These are phyloP conservation scores for Coturnix japonica DNA, from an alignment of 2,113 vertebrate genomes.

Conservation along the genomic window DNA sequence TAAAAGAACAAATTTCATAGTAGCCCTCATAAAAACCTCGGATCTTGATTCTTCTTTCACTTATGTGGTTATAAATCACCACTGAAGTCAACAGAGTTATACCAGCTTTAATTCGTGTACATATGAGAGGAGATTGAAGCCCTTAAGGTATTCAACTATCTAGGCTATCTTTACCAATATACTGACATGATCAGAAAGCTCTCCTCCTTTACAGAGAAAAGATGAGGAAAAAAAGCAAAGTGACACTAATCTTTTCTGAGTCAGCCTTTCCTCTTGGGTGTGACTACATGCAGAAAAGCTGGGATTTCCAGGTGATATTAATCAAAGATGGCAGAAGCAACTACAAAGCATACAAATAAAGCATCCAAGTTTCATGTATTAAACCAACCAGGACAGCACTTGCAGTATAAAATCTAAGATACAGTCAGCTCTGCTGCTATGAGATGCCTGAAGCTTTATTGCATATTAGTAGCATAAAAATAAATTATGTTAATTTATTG, in stretches of 20 bases:
- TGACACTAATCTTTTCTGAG: constrained; percentile 70
- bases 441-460: not conserved
- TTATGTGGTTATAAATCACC: constrained; percentile 14
- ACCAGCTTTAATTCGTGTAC: constrained; percentile 23
- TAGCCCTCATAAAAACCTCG: not conserved
- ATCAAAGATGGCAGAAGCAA: constrained; percentile 62
- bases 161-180: constrained; percentile 30
- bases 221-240: constrained; percentile 56
- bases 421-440: not conserved
- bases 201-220: constrained; percentile 57
- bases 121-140: constrained; percentile 25
- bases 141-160: constrained; percentile 53
- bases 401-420: not conserved
- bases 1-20: not conserved
- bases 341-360: constrained; percentile 67
- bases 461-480: not conserved
- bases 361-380: constrained; percentile 33
- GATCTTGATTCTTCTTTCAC: not conserved
- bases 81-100: constrained; percentile 32
- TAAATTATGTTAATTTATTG: not conserved
- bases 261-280: constrained; percentile 61
- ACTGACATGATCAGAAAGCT: constrained; percentile 62
- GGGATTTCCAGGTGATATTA: constrained; percentile 65
- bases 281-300: constrained; percentile 63
- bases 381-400: constrained; percentile 22